Percentiles rank a stretch among this genome's conserved stretches.
Conservation (phyloP, 1,140 invertebrate genomes). For the Pemphigus obesinymphae region DNA sequence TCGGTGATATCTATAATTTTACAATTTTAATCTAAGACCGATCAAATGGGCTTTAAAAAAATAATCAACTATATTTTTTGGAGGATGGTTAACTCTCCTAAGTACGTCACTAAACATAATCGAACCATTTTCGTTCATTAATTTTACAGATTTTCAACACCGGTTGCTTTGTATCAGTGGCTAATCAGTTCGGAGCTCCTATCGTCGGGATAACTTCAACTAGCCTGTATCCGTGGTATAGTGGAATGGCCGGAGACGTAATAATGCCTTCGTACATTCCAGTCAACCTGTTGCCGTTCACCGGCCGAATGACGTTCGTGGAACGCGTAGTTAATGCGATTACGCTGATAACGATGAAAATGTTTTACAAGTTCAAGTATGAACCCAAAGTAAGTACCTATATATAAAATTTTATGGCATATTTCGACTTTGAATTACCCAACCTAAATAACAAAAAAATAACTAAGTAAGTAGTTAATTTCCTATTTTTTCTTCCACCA, state of each 20-base stretch:
- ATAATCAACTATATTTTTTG: too few species aligned
- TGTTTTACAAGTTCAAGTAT: not conserved
- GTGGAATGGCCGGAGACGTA: constrained; percentile 48
- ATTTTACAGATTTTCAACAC: constrained; percentile 46
- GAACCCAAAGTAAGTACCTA: not conserved
- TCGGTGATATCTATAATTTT: too few species aligned
- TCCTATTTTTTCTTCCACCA: too few species aligned
- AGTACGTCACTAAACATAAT: too few species aligned
- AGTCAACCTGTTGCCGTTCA: constrained; percentile 24
- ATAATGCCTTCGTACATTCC: constrained; percentile 44
- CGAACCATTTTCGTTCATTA: not conserved
- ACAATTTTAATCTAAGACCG: too few species aligned
- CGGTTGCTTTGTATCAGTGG: constrained; percentile 46
- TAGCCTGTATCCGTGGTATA: constrained; percentile 53
- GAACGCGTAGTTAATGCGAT: constrained; percentile 42
- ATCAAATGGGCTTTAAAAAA: too few species aligned
- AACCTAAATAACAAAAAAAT: too few species aligned
- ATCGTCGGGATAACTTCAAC: constrained; percentile 57
- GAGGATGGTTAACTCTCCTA: too few species aligned
- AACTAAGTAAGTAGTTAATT: too few species aligned
- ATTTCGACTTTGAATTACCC: too few species aligned
- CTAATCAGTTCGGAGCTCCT: constrained; percentile 51
- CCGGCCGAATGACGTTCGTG: constrained; percentile 36
- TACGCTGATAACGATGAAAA: not conserved
- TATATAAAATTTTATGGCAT: too few species aligned